Evolutionary conservation across 1,140 invertebrate species (phyloP), one percentile per base, ranked within the genome.

Genomic region (Drosophila carrolli): DNA sequence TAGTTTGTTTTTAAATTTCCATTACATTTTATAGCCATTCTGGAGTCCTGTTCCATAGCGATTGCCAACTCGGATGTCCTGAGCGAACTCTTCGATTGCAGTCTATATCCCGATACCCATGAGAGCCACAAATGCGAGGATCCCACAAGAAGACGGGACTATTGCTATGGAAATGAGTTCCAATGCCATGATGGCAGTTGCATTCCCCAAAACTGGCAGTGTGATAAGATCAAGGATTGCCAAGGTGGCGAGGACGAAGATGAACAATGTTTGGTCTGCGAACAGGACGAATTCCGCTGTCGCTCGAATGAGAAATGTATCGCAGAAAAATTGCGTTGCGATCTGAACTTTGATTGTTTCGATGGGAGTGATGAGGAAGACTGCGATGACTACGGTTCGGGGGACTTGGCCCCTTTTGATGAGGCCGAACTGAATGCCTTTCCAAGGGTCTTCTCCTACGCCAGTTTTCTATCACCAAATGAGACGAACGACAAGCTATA

Each of bases 291-390:
- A 67, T 94, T 93, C 29, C 95, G 95, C 57, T 94, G 93, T 66
- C 92, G 92, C 10, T 91, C 90, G 5, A 93, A 94, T 81, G 96
- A 96, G 1, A 93, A 93, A 56, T 95, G 95, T 89, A 96, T 98
- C 23, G 94, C 95, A 1, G 95, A 95, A 57, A 93, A 94, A 23
- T 96, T 95, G 94, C 93, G 95, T 6, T 98, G 97, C 84, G 97
- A 98, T 90, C 95, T 95, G 11, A 95, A 97, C 90, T 93, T 94
- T 7, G 97, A 98, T 91, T 98, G 97, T 91, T 93, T 94, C 27
- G 94, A 95, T 66, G 96, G 95, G 1, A 96, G 96, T 73, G 97
- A 98, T 91, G 97, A 98, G 90, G 92, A 93, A 40, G 93, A 95
- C 75, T 94, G 95, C 90, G 83, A 90, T 29, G 86, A 89, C 0